These are phyloP conservation scores for Astropecten irregularis DNA, from an alignment of 53 echinoderm and acorn worm genomes.

Conservation along the genomic window DNA sequence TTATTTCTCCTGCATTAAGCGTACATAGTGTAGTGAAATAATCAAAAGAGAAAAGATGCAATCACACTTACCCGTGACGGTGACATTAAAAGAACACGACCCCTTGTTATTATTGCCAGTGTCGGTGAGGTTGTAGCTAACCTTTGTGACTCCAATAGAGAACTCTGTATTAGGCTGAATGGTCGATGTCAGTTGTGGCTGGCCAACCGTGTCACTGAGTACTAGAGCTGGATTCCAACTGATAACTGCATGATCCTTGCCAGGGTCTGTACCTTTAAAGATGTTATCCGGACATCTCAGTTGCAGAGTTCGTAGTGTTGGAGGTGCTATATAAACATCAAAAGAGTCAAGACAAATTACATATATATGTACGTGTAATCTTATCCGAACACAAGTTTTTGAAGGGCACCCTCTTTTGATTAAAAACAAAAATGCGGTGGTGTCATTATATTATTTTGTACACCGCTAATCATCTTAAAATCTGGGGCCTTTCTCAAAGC, in stretches of 20 bases:
- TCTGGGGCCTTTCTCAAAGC: no score
- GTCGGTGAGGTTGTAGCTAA: not conserved
- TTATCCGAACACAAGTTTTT: no score
- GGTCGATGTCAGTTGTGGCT: not conserved
- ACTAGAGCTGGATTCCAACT: not conserved
- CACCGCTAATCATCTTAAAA: no score
- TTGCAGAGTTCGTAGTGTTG: not conserved
- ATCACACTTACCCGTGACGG: not conserved
- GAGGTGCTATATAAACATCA: not conserved
- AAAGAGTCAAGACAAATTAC: no score
- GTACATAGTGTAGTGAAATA: no score
- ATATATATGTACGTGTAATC: no score
- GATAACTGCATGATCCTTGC: not conserved
- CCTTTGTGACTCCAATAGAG: not conserved
- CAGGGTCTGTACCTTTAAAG: not conserved
- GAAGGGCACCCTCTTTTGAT: no score
- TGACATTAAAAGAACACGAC: not conserved
- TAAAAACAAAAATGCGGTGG: no score
- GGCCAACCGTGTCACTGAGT: not conserved
- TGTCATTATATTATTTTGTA: no score
- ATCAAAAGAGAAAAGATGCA: no score
- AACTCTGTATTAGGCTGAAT: not conserved
- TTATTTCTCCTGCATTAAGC: no score
- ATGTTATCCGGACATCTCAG: constrained; percentile 1
- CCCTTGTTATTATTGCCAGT: not conserved